Base-by-base conservation (phyloP, 2,888 invertebrate species). In the Hyposoter dolosus region DNA sequence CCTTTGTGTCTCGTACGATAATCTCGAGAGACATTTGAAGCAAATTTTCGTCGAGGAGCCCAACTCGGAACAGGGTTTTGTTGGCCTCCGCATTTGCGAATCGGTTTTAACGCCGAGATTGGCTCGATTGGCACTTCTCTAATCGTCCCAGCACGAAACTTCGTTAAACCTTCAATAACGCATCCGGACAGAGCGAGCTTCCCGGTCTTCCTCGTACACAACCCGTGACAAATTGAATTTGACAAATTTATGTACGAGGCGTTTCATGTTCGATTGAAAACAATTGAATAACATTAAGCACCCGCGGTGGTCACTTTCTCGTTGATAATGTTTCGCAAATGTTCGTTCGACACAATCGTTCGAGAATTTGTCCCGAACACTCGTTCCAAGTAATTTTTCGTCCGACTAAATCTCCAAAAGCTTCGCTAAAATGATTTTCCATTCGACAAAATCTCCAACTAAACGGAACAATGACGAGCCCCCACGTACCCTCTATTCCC, bases 91-190 rank as follows among this genome's bases (percentile, higher is more conserved):
- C n/a, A 76, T 84, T 71, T 80, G 84, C 71, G 53, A 84, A 84
- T 80, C 53, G 75, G 32, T 74, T 47, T 84, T 53, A 28, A 45
- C 77, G 45, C 77, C 28, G 82, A 77, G 77, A 85, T 85, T 82
- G 82, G 72, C 85, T 78, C 66, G 76, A 85, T 85, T 85, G 85
- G 77, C 82, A 82, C 82, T 82, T 82, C 85, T 68, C 63, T 72
- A 68, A 82, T 82, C 82, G 80, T 69, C 78, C 53, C 66, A 69
- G 82, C 66, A 50, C 82, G 82, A 85, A 85, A 85, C 85, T 85
- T 85, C 82, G 82, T 85, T 85, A 75, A 77, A 63, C 9, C 82
- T 84, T 83, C 74, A 71, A 75, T 80, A 76, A 69, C 50, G 75
- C 50, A 71, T 43, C 63, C 69, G 56, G 35, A 43, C 17, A 43